Base-by-base conservation (phyloP, 2,113 vertebrate genomes). In the Muscicapa adusta region DNA sequence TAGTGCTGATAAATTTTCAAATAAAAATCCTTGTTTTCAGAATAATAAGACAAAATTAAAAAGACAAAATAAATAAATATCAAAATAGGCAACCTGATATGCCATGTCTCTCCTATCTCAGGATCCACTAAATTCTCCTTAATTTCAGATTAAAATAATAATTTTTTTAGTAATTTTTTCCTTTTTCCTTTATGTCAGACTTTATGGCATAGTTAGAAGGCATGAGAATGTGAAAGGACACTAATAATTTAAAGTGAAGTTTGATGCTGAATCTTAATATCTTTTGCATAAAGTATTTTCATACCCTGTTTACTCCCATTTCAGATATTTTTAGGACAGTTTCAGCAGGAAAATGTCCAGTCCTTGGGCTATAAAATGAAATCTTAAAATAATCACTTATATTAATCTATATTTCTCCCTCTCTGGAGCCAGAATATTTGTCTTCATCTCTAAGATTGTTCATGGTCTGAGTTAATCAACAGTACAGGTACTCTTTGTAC, bases 251-350 rank as follows among this genome's bases (percentile, higher is more conserved):
- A 60, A 82, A 61, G 11, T 18, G 31, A 16, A 61, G 3, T 42
- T 47, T 77, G 18, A 15, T 20, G 36, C 33, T 45, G 16, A 60
- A 56, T 68, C 25, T 31, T 65, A 14, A 5, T 9, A 19, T 34
- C 5, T 77, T 88, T 85, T 77, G 10, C 5, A 29, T 26, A 57
- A 58, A 13, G 7, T 45, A 22, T 76, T 83, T 45, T 65, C 42
- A 20, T 11, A 76, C 9, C 6, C 4, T 45, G 3, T 40, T 43
- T 54, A 6, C 2, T 25, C 6, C 12, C 5, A 0, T 45, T 62
- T 50, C 38, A 65, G 33, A 65, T 34, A 16, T 56, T 54, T 48
- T 36, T 9, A 53, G 81, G 34, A 26, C 8, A 66, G 6, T 65
- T 22, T n/a, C 33, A 65, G 18, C 12, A 43, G 26, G 6, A 81